phyloP scores from a whole-genome alignment of 2,797 vertebrate genomes.

The Numenius phaeopus region DNA sequence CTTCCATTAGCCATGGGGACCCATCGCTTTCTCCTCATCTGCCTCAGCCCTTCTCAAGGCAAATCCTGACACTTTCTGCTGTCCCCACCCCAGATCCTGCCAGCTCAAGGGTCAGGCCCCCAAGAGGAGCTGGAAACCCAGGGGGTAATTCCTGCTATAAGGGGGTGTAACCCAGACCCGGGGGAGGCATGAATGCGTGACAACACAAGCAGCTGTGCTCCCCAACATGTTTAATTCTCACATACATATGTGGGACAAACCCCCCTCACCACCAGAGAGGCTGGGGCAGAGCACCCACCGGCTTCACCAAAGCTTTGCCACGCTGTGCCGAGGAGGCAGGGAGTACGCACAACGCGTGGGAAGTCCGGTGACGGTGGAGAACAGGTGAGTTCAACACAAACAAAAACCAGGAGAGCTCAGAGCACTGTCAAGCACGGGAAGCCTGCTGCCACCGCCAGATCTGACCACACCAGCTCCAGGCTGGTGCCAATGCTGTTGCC shows the following conservation, averaged over 20 bases:
- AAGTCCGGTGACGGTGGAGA: fast-evolving
- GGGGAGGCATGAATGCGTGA: fast-evolving
- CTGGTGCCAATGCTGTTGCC: fast-evolving
- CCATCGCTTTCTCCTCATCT: neutral
- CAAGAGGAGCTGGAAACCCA: neutral
- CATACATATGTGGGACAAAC: neutral
- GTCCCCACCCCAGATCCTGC: neutral
- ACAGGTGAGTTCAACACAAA: fast-evolving
- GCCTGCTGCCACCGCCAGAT: fast-evolving
- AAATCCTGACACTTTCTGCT: neutral
- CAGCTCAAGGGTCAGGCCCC: neutral
- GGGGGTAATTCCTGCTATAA: neutral
- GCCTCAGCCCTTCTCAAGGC: neutral
- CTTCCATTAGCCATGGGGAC: too few species aligned
- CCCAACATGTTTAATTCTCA: conserved; percentile 43
- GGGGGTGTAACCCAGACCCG: fast-evolving
- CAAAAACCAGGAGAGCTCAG: neutral
- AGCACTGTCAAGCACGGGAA: fast-evolving
- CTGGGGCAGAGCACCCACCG: fast-evolving
- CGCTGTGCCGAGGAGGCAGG: neutral
- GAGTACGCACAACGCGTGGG: fast-evolving
- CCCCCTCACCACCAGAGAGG: neutral
- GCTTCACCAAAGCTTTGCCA: neutral
- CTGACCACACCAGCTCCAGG: neutral
- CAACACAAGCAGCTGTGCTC: neutral